Base-by-base conservation (phyloP, 2,888 invertebrate genomes). In the Lagria hirta region DNA sequence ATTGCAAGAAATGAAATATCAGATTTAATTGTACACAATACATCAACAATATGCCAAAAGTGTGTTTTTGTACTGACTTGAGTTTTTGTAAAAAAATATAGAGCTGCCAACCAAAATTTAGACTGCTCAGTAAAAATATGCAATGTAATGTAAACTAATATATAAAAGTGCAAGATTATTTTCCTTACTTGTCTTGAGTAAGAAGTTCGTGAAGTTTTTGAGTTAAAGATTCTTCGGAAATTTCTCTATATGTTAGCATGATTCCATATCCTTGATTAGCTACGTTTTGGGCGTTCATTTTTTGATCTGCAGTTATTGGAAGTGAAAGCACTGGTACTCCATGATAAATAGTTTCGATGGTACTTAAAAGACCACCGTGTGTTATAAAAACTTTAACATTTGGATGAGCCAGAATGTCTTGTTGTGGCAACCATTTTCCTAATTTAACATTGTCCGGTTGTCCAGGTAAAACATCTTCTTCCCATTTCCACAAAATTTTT, bases 401-500 rank as follows among this genome's bases (percentile, higher is more conserved):
- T 10, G 34, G 34, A 38, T 48, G 48, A 0, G 34, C 48, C 36
- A 16, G 10, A 38, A 65, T 51, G 40, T 62, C 65, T 23, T 60
- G 54, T 48, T 67, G 67, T 21, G 67, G 66, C 28, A 65, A 48
- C 67, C 67, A 67, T 14, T 55, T 61, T 3, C 49, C 52, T 6
- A 71, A 55, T 50, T 64, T 64, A 0, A 79, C 64, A 52, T 75
- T 75, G 7, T 55, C 47, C 1, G 71, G 69, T 21, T 58, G 48
- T 6, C 41, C 47, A 2, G 54, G 54, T 13, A 58, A 16, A n/a
- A 33, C 30, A 13, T 77, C 73, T 0, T 76, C 75, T 51, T 84
- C 83, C 79, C 81, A 84, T 68, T 84, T 84, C 83, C 82, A 83
- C 12, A 85, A 58, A 1, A 85, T 76, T 3, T 75, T 78, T 48